A percentile compares a stretch with the other conserved stretches of the same genome.
Evolutionary conservation across 2,888 invertebrate genomes (phyloP).

Genomic region (Tanytarsus gracilentus): DNA sequence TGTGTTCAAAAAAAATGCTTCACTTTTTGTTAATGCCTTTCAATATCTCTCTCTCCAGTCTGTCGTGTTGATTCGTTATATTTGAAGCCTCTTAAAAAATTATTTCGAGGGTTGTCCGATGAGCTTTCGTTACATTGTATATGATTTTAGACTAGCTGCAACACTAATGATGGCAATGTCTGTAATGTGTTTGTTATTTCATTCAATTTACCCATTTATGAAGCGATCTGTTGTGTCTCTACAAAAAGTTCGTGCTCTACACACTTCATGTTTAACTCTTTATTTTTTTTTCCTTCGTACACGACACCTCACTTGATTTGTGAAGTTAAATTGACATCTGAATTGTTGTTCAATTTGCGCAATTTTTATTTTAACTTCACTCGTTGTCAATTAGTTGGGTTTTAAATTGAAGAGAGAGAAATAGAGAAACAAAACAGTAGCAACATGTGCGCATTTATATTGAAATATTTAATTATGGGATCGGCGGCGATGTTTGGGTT

Average conservation of each 20-base stretch:
- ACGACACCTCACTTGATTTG: not conserved
- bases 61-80: constrained; percentile 12
- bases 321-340: too few relatives aligned
- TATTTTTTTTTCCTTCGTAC: not conserved
- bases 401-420: not conserved
- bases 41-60: not conserved
- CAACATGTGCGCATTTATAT: too few relatives aligned
- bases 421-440: not conserved
- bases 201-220: constrained; percentile 27
- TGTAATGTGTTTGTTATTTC: constrained; percentile 21
- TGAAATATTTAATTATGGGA: too few relatives aligned
- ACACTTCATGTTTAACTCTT: constrained; percentile 8
- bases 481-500: too few relatives aligned
- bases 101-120: constrained; percentile 14
- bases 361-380: not conserved
- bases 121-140: not conserved
- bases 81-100: constrained; percentile 3
- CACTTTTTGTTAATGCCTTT: constrained; percentile 14
- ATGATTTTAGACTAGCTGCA: not conserved
- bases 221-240: not conserved
- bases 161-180: not conserved
- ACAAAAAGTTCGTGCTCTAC: constrained; percentile 26
- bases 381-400: not conserved
- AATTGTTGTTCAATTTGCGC: too few relatives aligned
- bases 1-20: constrained; percentile 26